Percentiles rank a stretch among this genome's conserved stretches.
Evolutionary conservation across 2,888 invertebrate genomes (phyloP).

Genomic region (Apamea anceps): DNA sequence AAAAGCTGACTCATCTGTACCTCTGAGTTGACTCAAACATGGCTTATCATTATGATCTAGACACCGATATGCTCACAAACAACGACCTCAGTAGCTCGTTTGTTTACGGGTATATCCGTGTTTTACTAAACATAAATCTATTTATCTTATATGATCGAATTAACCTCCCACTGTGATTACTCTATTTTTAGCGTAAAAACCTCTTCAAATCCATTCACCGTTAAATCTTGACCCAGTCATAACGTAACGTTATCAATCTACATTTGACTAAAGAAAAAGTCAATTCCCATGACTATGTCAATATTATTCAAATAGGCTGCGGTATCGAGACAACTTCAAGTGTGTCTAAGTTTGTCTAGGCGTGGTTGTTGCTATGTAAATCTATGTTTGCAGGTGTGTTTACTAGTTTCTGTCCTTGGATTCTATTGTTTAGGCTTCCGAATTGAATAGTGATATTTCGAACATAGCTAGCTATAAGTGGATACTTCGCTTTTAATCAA

Average conservation of each 20-base stretch:
- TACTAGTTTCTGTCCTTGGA: slow-evolving; percentile 32
- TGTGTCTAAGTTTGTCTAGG: slow-evolving; percentile 42
- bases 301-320: slow-evolving; percentile 56
- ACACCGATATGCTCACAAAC: slow-evolving; percentile 16
- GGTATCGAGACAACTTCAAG: slow-evolving; percentile 36
- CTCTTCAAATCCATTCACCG: slow-evolving; percentile 37
- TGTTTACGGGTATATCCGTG: background rate
- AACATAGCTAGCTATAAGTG: background rate
- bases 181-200: slow-evolving; percentile 28
- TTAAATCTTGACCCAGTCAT: slow-evolving; percentile 54
- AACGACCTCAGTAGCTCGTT: slow-evolving; percentile 16
- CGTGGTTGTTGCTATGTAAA: slow-evolving; percentile 18
- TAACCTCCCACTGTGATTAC: slow-evolving; percentile 1
- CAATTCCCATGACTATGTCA: slow-evolving; percentile 38
- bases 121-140: background rate
- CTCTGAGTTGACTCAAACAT: slow-evolving; percentile 31
- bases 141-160: background rate
- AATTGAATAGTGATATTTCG: slow-evolving; percentile 27
- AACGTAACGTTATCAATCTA: slow-evolving; percentile 31
- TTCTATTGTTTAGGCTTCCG: slow-evolving; percentile 13
- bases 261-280: slow-evolving; percentile 24
- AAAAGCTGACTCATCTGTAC: slow-evolving; percentile 30
- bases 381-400: slow-evolving; percentile 26
- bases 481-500: slow-evolving; percentile 3
- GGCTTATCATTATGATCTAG: slow-evolving; percentile 40